A percentile compares a stretch with the other conserved stretches of the same genome.
Evolutionary conservation across 2,113 vertebrate genomes (phyloP).

Genomic region (Acrocephalus arundinaceus): DNA sequence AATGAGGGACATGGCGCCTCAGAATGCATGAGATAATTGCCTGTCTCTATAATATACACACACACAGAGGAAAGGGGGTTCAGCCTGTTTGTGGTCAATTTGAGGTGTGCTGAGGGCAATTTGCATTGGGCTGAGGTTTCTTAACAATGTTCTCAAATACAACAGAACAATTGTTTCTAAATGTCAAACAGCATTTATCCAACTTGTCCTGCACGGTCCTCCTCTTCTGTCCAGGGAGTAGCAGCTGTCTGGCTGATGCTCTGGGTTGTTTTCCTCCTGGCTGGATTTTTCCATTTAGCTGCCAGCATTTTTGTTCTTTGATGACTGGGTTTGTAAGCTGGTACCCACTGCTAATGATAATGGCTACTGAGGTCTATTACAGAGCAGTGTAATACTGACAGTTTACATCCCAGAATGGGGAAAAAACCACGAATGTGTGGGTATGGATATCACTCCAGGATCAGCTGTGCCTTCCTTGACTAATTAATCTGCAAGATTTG

Average conservation of each 20-base stretch:
- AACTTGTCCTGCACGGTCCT: background rate
- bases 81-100: background rate
- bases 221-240: background rate
- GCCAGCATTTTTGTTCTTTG: conserved; percentile 67
- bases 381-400: background rate
- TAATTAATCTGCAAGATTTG: conserved; percentile 56
- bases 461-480: conserved; percentile 56
- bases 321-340: conserved; percentile 60
- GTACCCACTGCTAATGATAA: conserved; percentile 58
- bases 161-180: conserved; percentile 3
- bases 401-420: conserved; percentile 2
- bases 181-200: conserved; percentile 27
- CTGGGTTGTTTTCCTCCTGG: conserved; percentile 63
- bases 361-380: conserved; percentile 49
- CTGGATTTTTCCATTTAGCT: conserved; percentile 41
- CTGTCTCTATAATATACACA: background rate
- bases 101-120: background rate
- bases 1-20: background rate
- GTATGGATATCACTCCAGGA: conserved; percentile 43
- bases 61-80: background rate
- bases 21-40: background rate
- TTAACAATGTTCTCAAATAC: background rate
- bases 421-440: background rate
- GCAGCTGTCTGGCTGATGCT: conserved; percentile 51
- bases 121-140: background rate